A percentile compares a stretch with the other conserved stretches of the same genome.
Evolutionary conservation across 2,888 invertebrate genomes (phyloP).

Genomic region (Cheilosia vernalis): DNA sequence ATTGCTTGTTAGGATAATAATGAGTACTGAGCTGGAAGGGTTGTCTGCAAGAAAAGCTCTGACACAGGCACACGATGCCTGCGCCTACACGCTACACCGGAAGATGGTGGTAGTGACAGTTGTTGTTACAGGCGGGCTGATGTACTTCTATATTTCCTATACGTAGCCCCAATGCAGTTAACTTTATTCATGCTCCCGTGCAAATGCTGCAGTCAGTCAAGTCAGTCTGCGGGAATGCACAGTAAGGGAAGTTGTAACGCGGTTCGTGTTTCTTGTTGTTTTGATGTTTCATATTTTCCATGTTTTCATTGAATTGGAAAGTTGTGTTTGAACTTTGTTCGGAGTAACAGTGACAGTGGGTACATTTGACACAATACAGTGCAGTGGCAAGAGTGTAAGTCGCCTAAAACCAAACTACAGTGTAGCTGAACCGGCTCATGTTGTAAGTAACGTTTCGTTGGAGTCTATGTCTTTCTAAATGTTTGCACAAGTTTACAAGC

Average conservation of each 20-base stretch:
- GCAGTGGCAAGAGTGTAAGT: neutral
- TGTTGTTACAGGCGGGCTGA: neutral
- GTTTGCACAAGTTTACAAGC: too few species aligned
- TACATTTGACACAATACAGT: neutral
- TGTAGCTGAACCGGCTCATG: neutral
- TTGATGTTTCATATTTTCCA: neutral
- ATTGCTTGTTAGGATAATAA: slow-evolving; percentile 75
- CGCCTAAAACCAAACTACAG: too few species aligned
- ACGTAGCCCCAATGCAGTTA: slow-evolving; percentile 63
- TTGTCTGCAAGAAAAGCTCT: slow-evolving; percentile 60
- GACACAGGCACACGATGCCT: slow-evolving; percentile 48
- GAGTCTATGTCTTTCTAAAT: too few species aligned
- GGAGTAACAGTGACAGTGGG: neutral
- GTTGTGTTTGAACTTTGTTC: neutral
- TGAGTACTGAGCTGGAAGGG: slow-evolving; percentile 66
- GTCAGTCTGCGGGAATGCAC: slow-evolving; percentile 69
- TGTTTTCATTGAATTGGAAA: neutral
- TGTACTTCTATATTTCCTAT: slow-evolving; percentile 1
- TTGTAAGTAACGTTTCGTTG: neutral
- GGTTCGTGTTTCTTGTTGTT: slow-evolving; percentile 16
- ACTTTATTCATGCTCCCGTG: slow-evolving; percentile 64
- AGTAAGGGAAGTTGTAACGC: slow-evolving; percentile 67
- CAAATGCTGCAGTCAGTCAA: slow-evolving; percentile 35
- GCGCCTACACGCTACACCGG: slow-evolving; percentile 69
- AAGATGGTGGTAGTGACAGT: slow-evolving; percentile 61